Conservation (phyloP, 2,888 invertebrate species). For the Amphimallon solstitiale region DNA sequence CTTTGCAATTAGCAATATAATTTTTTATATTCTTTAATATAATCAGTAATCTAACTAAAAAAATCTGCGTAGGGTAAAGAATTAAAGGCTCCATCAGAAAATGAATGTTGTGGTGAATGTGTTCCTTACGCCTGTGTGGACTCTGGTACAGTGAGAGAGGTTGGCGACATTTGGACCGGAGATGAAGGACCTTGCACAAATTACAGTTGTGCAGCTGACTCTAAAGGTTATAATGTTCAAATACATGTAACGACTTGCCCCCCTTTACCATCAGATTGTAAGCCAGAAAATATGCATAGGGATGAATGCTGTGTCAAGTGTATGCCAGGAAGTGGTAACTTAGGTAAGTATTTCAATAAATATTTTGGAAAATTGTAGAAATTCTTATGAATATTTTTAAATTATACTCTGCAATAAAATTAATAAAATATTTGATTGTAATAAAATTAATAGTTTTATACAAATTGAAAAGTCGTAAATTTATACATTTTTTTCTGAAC, state of each 20-base stretch:
- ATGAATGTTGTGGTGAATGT: conserved; percentile 74
- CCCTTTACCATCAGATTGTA: conserved; percentile 68
- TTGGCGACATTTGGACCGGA: conserved; percentile 71
- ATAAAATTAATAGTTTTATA: too few relatives aligned
- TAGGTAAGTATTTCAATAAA: conserved; percentile 46
- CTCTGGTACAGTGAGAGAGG: conserved; percentile 62
- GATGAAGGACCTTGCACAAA: conserved; percentile 71
- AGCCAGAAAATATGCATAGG: conserved; percentile 66
- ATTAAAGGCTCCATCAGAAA: conserved; percentile 62
- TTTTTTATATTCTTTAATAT: too few relatives aligned
- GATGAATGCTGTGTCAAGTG: too few relatives aligned
- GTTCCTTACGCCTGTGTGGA: conserved; percentile 70
- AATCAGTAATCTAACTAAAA: too few relatives aligned
- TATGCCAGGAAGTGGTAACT: too few relatives aligned
- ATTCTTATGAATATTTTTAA: too few relatives aligned
- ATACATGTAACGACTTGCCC: conserved; percentile 71
- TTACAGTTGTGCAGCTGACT: conserved; percentile 67
- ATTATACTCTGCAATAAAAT: too few relatives aligned
- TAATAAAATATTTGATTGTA: too few relatives aligned
- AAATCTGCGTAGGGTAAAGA: conserved; percentile 69
- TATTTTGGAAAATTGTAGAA: too few relatives aligned
- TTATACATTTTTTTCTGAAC: too few relatives aligned
- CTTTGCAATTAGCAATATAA: too few relatives aligned
- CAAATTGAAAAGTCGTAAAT: too few relatives aligned
- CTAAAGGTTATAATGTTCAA: conserved; percentile 58